Percentiles rank a stretch among this genome's conserved stretches.
These are phyloP conservation scores for Protobothrops flavoviridis DNA, from an alignment of 2,113 vertebrate species.

Conservation along the genomic window DNA sequence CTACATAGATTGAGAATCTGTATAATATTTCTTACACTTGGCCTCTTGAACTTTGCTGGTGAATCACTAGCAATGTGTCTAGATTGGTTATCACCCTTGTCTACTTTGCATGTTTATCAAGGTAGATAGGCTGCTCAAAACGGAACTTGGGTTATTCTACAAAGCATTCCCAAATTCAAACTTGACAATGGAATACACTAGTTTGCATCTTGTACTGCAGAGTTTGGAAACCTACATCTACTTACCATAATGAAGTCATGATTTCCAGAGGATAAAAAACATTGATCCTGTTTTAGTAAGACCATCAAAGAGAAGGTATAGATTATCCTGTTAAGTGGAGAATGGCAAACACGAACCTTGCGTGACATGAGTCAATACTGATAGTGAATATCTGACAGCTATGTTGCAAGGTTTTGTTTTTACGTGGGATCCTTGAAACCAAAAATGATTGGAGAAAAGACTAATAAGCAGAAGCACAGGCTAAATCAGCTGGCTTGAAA, in stretches of 20 bases:
- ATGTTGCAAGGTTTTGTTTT: background rate
- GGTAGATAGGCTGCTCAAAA: background rate
- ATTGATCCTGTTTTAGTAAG: background rate
- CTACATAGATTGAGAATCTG: constrained; percentile 7
- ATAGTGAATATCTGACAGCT: background rate
- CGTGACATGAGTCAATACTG: background rate
- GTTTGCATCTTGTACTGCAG: background rate
- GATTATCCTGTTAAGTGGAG: background rate
- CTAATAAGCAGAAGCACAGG: background rate
- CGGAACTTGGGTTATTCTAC: constrained; percentile 5
- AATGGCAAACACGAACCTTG: background rate
- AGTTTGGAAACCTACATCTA: constrained; percentile 1
- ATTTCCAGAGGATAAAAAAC: background rate
- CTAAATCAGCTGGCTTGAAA: background rate
- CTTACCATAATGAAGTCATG: background rate
- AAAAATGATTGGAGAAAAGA: background rate
- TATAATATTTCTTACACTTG: constrained; percentile 27
- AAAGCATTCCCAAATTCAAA: background rate
- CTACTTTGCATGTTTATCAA: constrained; percentile 34
- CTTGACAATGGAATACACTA: background rate
- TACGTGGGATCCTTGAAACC: background rate
- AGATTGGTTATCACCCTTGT: background rate
- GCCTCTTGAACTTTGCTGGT: constrained; percentile 30
- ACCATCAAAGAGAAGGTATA: background rate
- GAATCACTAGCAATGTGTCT: constrained; percentile 28